Evolutionary conservation across 2,888 invertebrate genomes (phyloP), one percentile per base, ranked within the genome.

Genomic region (Chrysodeixis includens): DNA sequence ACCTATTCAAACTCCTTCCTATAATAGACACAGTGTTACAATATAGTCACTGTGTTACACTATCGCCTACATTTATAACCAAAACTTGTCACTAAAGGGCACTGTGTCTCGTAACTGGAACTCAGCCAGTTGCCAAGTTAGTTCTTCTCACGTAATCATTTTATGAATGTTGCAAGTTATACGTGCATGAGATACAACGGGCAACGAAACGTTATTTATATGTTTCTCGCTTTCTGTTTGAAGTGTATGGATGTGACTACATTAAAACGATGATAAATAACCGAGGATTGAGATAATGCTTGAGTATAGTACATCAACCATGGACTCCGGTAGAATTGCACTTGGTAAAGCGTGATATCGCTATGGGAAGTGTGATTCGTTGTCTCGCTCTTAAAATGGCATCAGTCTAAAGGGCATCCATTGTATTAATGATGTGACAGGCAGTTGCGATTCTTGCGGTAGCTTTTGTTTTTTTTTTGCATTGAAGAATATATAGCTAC

Each of bases 71-170:
- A 71, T 52, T 26, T 9, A 49, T 30, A 9, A 46, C 4, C 14
- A 18, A 58, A 68, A 53, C 20, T 26, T 18, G 1, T n/a, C 16
- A 30, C 35, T 35, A 57, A 56, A 60, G 20, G 51, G 18, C 51
- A 60, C 59, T 60, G 53, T 67, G 63, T 73, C 54, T 51, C 30
- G 10, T 16, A 46, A 59, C 30, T 72, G 46, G 51, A 72, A 73
- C 30, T 10, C 60, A 60, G 53, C 26, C 60, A 60, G 32, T 16
- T 46, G 59, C 46, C 12, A 63, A 70, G 57, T 84, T 79, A 79
- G 79, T 81, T 84, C 83, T 88, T 88, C 88, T 86, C 90, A 90
- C 88, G 88, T 91, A 91, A 91, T 91, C 87, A 89, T 89, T 91
- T 90, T 88, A 89, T 88, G 88, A 88, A 90, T 87, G 86, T 88